Evolutionary conservation across 1,140 invertebrate species (phyloP), one percentile per base, ranked within the genome.

Genomic region (Apis dorsata): DNA sequence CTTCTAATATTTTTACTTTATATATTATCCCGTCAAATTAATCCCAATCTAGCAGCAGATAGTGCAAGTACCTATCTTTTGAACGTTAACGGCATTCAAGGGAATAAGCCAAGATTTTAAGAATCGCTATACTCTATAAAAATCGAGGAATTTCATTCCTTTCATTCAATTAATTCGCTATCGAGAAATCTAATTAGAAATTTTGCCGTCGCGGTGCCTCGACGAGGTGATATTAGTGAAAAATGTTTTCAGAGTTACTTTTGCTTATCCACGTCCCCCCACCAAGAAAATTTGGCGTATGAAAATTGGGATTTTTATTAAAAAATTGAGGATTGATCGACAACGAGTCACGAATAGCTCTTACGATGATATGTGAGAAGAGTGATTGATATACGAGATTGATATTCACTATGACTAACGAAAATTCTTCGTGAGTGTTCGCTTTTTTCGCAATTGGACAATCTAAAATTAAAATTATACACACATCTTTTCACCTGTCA

Each of bases 341-440:
- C 19, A n/a, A 15, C 17, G 71, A 75, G 75, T 68, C 17, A 13
- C 62, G 10, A 8, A 28, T 28, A 10, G 17, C 51, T 19, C n/a
- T 10, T 49, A 4, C n/a, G 53, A 60, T 81, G 80, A 82, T 82
- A 82, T 82, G 80, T 82, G 65, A 55, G 17, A 17, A 49, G 73
- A 51, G 34, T 44, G 62, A 28, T 62, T 53, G 78, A 72, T 79
- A 51, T 17, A 17, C 11, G 13, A 24, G 60, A 72, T 66, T 80
- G 63, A 82, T 60, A 65, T 65, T 34, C 19, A 19, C 12, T 15
- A 55, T 19, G 51, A 77, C 51, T 19, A 49, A 7, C 34, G 3
- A 19, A 59, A 73, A 59, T 1, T 11, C 12, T 62, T 24, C 15
- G 0, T 8, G 10, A 49, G 34, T 28, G 28, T 57, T 66, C 62